A percentile compares a stretch with the other conserved stretches of the same genome.
phyloP scores from a whole-genome alignment of 1,140 invertebrate genomes.

The Cotesia chilonis region DNA sequence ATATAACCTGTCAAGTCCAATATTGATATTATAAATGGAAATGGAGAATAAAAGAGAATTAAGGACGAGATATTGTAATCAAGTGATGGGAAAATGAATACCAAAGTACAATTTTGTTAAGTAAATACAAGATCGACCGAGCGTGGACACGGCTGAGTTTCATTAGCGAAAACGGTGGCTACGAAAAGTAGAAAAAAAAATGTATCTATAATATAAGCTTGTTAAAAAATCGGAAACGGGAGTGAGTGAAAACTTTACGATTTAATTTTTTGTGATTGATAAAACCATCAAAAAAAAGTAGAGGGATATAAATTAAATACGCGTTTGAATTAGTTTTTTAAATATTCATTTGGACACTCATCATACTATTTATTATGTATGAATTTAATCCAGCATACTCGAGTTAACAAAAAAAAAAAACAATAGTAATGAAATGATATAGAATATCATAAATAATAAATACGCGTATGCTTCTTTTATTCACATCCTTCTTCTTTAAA shows the following conservation, averaged over 20 bases:
- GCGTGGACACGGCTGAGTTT: conserved; percentile 39
- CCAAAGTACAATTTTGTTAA: conserved; percentile 45
- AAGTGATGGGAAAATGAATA: conserved; percentile 8
- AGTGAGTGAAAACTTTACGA: too few relatives aligned
- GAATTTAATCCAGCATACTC: not conserved
- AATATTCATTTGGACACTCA: conserved; percentile 5
- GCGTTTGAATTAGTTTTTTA: not conserved
- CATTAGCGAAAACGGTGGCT: conserved; percentile 40
- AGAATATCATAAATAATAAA: too few relatives aligned
- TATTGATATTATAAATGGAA: not conserved
- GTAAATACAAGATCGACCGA: conserved; percentile 34
- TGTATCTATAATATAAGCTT: not conserved
- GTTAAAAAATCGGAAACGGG: not conserved
- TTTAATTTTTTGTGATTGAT: conserved; percentile 3
- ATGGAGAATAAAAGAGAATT: not conserved
- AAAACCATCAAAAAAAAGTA: conserved; percentile 6
- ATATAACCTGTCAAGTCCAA: not conserved
- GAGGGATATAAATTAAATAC: not conserved
- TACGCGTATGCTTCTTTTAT: too few relatives aligned
- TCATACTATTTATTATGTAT: not conserved
- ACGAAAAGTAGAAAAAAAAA: conserved; percentile 11
- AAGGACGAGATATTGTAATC: not conserved
- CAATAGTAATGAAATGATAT: not conserved
- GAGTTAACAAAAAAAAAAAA: not conserved
- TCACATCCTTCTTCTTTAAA: not conserved